These are phyloP conservation scores for Eugnorisma glareosa DNA, from an alignment of 2,888 invertebrate genomes.

Conservation along the genomic window DNA sequence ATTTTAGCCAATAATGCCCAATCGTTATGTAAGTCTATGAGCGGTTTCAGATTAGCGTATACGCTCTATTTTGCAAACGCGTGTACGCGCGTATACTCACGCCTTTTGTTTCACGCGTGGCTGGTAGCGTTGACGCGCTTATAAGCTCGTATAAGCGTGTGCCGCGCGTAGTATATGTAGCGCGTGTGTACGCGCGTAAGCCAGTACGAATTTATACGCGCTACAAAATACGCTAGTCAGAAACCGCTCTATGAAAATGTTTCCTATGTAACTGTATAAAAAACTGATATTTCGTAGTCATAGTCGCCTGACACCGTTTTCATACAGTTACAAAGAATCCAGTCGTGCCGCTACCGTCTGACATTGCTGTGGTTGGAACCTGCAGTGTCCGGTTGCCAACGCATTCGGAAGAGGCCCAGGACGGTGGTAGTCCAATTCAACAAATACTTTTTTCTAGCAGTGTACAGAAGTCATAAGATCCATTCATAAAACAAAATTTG, in stretches of 20 bases:
- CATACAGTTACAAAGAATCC: not conserved
- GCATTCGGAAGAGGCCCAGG: not conserved
- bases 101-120: no score
- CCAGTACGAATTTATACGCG: not conserved
- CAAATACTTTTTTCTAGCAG: not conserved
- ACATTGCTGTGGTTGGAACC: not conserved
- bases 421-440: not conserved
- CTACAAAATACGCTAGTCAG: not conserved
- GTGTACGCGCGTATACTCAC: no score
- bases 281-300: no score
- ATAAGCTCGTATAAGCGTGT: no score
- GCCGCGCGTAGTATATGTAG: no score
- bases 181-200: not conserved
- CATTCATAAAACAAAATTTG: conserved; percentile 4
- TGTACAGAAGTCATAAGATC: conserved; percentile 42
- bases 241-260: not conserved
- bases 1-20: not conserved
- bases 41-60: not conserved
- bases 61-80: not conserved
- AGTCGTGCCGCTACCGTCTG: not conserved
- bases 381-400: no score
- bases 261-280: not conserved
- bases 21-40: not conserved
- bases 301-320: not conserved
- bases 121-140: no score